Evolutionary conservation across 1,140 invertebrate species (phyloP).

Genomic region (Thrips palmi): DNA sequence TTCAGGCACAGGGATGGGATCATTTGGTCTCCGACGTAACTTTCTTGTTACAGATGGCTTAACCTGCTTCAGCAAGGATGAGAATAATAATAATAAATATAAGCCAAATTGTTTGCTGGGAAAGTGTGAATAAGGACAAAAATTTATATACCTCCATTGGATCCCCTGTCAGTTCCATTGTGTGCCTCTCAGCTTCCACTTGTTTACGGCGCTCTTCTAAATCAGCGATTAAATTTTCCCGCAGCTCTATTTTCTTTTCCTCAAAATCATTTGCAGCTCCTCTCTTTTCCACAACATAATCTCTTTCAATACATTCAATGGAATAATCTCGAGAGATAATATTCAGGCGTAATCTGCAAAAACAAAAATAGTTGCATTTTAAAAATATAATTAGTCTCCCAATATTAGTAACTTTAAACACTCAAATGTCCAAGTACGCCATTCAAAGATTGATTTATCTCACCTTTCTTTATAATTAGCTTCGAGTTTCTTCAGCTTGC

Average conservation of each 20-base stretch:
- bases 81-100: too few relatives aligned
- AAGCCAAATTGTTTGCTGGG: neutral
- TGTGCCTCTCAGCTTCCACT: constrained; percentile 72
- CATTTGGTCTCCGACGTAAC: constrained; percentile 76
- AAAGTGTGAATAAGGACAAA: neutral
- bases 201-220: constrained; percentile 82
- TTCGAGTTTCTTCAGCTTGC: constrained; percentile 65
- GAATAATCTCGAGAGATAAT: constrained; percentile 67
- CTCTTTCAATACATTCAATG: constrained; percentile 68
- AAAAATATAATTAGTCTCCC: constrained; percentile 11
- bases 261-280: constrained; percentile 81
- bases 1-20: constrained; percentile 71
- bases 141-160: neutral
- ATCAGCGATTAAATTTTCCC: constrained; percentile 75
- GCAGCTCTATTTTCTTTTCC: constrained; percentile 83
- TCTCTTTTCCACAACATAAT: constrained; percentile 75
- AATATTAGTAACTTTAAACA: constrained; percentile 3
- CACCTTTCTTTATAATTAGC: constrained; percentile 55
- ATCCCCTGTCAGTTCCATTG: constrained; percentile 66
- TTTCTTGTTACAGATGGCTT: constrained; percentile 62
- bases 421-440: constrained; percentile 7
- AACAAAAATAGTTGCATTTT: constrained; percentile 4
- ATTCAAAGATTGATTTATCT: constrained; percentile 2
- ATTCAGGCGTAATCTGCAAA: constrained; percentile 48
- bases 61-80: constrained; percentile 32